Evolutionary conservation across 2,113 vertebrate species (phyloP).

Genomic region (Proterorhinus semilunaris): DNA sequence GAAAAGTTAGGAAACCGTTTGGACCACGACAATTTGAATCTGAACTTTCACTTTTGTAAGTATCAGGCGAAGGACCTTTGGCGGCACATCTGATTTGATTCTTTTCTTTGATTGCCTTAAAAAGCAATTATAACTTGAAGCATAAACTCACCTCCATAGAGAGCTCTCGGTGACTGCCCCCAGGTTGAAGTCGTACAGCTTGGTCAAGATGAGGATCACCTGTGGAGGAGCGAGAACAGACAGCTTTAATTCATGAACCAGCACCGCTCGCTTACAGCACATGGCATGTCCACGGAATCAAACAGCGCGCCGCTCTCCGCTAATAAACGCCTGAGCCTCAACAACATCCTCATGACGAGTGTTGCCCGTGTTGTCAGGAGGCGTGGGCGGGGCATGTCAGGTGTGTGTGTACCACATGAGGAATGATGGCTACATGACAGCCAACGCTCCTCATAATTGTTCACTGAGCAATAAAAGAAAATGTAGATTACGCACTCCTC

Average conservation of each 20-base stretch:
- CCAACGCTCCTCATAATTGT: slow-evolving; percentile 57
- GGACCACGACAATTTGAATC: no score
- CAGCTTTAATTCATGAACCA: slow-evolving; percentile 30
- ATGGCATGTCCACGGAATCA: slow-evolving; percentile 43
- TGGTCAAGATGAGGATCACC: slow-evolving; percentile 97
- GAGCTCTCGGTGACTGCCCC: slow-evolving; percentile 95
- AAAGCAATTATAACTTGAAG: background rate
- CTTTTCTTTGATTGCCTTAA: no score
- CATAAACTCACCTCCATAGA: slow-evolving; percentile 86
- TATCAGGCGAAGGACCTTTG: no score
- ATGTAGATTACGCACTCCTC: slow-evolving; percentile 24
- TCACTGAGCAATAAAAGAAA: slow-evolving; percentile 61
- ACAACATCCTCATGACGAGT: slow-evolving; percentile 55
- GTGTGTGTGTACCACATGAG: slow-evolving; percentile 61
- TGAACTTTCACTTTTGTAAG: no score
- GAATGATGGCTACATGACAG: slow-evolving; percentile 65
- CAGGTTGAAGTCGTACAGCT: slow-evolving; percentile 94
- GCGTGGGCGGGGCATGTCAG: slow-evolving; percentile 54
- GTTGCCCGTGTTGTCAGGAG: slow-evolving; percentile 57
- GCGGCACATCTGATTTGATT: no score
- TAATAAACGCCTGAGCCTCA: slow-evolving; percentile 48
- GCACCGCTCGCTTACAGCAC: slow-evolving; percentile 10
- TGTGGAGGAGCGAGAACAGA: slow-evolving; percentile 57
- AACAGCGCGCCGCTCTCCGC: slow-evolving; percentile 29
- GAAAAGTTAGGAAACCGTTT: no score